Base-by-base conservation (phyloP, 2,113 vertebrate species). In the Cebus imitator region DNA sequence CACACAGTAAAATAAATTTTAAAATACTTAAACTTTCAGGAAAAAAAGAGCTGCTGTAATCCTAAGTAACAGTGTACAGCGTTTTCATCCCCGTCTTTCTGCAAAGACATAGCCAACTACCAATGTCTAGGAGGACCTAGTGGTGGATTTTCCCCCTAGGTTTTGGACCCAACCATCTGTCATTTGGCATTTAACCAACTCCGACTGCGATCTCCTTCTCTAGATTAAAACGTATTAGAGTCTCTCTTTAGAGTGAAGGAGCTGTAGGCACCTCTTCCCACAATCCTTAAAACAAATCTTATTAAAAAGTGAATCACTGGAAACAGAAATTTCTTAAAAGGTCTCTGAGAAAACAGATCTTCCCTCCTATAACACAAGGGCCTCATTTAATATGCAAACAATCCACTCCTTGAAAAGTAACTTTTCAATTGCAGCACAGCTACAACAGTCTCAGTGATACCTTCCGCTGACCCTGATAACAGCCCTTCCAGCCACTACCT, bases 1-100 rank as follows among this genome's bases (percentile, higher is more conserved):
- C 40, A 92, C 55, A 66, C 89, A 82, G n/a, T 35, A 92, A 96
- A 70, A 84, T 76, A 93, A 61, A 91, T 4, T 55, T 75, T 72
- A 90, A 86, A 92, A 78, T 50, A 86, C 1, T 35, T 37, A 79
- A 35, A 78, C 45, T 97, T 95, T 68, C 25, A 14, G 25, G 5
- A 21, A 27, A 45, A n/a, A 7, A 45, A 32, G 25, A 72, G 35
- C 21, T 50, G 16, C 11, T 73, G 14, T 55, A 61, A 88, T 85
- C 17, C 10, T 58, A 48, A 90, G 3, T 43, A 94, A 87, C 43
- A 55, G 13, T 30, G 14, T 57, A 87, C 43, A 55, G 13, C 25
- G 14, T 57, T 93, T 81, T 80, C 20, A 4, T 27, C 1, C 27
- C 12, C 1, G 5, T 82, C n/a, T 61, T 50, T 72, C 40, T 48